Evolutionary conservation across 2,888 invertebrate species (phyloP), one percentile per base, ranked within the genome.

Genomic region (Chaetogeoica ovagalla): DNA sequence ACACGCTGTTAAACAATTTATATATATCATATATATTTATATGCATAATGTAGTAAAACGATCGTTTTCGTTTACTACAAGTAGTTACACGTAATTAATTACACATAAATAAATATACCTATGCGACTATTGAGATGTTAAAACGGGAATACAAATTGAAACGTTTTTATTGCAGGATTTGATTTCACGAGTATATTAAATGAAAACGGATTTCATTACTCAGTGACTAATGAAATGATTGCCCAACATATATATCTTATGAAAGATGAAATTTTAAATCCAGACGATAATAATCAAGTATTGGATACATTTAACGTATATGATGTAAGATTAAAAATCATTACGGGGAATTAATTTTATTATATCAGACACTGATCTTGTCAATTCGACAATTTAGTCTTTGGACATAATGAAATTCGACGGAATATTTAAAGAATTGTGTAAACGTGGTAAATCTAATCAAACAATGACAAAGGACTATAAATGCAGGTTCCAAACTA

Each of bases 321-420:
- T 65, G 0, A 57, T 7, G 57, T 75, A 19, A 57, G 55, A 63
- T 5, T 37, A n/a, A 59, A 17, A 6, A 30, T 48, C 13, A 30
- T 59, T 5, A 17, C 1, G 21, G n/a, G n/a, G 1, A 57, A n/a
- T n/a, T n/a, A 7, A 37, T 63, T 37, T 19, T 39, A 63, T 1
- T 17, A 30, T 30, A 30, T 30, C 30, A 30, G 4, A 4, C 30
- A 69, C 5, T 5, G 30, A 37, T 15, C 5, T 15, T 23, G n/a
- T 1, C 48, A 17, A n/a, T 21, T 11, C 21, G 30, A 30, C 23
- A 37, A 52, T 63, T 73, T 21, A 57, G 39, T 0, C 1, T 43
- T 60, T 23, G 5, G 3, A 19, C 4, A 4, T 0, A 2, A 0
- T 2, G 23, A 0, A 0, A 39, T 5, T 1, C 11, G 1, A 8